Percentiles rank a stretch among this genome's conserved stretches.
These are phyloP conservation scores for Blomia tropicalis DNA, from an alignment of 2,888 invertebrate species.

Conservation along the genomic window DNA sequence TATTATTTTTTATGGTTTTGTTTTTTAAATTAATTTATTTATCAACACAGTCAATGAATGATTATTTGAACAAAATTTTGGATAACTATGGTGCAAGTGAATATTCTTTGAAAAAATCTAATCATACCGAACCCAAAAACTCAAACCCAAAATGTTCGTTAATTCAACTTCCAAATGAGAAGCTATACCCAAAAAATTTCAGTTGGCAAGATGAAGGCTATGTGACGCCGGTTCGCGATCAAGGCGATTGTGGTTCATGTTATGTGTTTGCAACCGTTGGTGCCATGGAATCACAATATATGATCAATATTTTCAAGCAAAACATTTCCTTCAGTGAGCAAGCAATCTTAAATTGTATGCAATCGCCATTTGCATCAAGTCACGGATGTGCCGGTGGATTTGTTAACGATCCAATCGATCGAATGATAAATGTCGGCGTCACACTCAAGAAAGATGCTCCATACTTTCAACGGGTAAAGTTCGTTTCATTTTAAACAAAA, in stretches of 20 bases:
- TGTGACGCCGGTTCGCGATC: not conserved
- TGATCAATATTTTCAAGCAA: not conserved
- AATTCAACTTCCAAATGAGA: too few species aligned
- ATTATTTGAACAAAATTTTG: too few species aligned
- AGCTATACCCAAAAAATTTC: not conserved
- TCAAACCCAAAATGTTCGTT: too few species aligned
- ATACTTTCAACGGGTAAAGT: too few species aligned
- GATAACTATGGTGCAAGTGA: too few species aligned
- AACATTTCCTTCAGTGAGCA: not conserved
- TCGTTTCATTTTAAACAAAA: too few species aligned
- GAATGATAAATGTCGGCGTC: not conserved
- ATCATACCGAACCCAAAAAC: too few species aligned
- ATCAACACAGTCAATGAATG: too few species aligned
- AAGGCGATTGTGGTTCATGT: not conserved
- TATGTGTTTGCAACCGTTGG: not conserved
- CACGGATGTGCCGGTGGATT: not conserved
- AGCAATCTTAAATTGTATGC: not conserved
- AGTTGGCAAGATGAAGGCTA: not conserved
- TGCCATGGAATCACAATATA: not conserved
- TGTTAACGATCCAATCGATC: not conserved
- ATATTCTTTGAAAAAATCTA: too few species aligned
- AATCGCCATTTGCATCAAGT: too few species aligned
- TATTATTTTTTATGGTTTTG: too few species aligned
- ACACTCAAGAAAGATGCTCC: not conserved
- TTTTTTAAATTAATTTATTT: too few species aligned